phyloP scores from a whole-genome alignment of 2,113 vertebrate species.

The Climacteris rufus region DNA sequence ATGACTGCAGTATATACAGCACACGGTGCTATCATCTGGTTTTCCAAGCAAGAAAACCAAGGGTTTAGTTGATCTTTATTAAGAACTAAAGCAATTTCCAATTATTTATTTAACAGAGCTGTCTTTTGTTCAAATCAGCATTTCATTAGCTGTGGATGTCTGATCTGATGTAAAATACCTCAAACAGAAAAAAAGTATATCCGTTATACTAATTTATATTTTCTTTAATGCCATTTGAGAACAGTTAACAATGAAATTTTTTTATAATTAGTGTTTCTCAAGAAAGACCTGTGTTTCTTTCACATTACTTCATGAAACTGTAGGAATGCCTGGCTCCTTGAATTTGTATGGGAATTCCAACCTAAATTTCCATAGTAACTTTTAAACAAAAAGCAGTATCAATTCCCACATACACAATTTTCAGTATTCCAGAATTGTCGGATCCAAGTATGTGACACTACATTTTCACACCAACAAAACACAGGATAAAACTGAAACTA shows the following conservation, averaged over 20 bases:
- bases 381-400: background rate
- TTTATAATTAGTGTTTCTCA: background rate
- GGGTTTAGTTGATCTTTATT: background rate
- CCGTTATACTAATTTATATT: background rate
- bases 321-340: background rate
- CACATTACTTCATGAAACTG: background rate
- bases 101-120: background rate
- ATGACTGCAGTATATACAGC: background rate
- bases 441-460: background rate
- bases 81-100: background rate
- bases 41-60: background rate
- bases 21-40: background rate
- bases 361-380: background rate
- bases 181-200: background rate
- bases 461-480: background rate
- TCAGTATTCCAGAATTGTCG: background rate
- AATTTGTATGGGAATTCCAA: background rate
- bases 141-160: background rate
- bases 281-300: background rate
- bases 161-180: background rate
- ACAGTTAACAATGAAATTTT: background rate
- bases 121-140: background rate
- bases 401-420: background rate
- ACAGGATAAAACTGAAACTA: background rate
- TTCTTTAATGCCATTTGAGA: background rate